Evolutionary conservation across 2,888 invertebrate species (phyloP), one percentile per base, ranked within the genome.

Genomic region (Drosophila limbata): DNA sequence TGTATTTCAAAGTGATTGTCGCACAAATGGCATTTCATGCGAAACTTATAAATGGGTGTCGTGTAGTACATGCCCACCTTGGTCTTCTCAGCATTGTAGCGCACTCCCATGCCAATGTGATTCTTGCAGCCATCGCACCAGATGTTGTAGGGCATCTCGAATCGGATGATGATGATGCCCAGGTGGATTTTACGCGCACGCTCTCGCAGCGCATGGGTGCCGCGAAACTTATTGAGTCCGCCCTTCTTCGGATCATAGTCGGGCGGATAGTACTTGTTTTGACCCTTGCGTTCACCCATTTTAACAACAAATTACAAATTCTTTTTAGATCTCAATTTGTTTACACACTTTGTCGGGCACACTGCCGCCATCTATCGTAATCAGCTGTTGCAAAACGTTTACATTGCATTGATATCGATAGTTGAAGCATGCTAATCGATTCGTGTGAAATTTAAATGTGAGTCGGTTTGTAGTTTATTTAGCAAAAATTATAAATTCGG

Each of bases 91-190:
- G 97, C 97, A 90, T 98, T 99, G 92, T 99, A 99, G 53, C 99
- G 95, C 0, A 99, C 99, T 1, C 99, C 99, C 99, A 99, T 99
- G 33, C 99, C 99, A 63, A 99, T 98, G 91, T 99, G 99, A 93
- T 98, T 99, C 74, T 96, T 96, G 92, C 99, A 99, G 59, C 99
- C 99, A 40, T 98, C 97, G 85, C 99, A 99, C 99, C 99, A 99
- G 84, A 99, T 99, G 93, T 99, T 99, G 91, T 98, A 99, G 0
- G 99, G 99, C 99, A 99, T 98, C 93, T 99, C 99, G 94, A 99
- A 99, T 50, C 99, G 95, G 33, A 93, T 93, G 42, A 93, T 92
- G 33, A 93, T 95, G 84, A 99, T 99, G 11, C 99, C 99, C 93
- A 97, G 94, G 90, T 97, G 96, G 3, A 99, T 94, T 92, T 99